These are phyloP conservation scores for Drosophila setifemur DNA, from an alignment of 1,140 invertebrate genomes.

Conservation along the genomic window DNA sequence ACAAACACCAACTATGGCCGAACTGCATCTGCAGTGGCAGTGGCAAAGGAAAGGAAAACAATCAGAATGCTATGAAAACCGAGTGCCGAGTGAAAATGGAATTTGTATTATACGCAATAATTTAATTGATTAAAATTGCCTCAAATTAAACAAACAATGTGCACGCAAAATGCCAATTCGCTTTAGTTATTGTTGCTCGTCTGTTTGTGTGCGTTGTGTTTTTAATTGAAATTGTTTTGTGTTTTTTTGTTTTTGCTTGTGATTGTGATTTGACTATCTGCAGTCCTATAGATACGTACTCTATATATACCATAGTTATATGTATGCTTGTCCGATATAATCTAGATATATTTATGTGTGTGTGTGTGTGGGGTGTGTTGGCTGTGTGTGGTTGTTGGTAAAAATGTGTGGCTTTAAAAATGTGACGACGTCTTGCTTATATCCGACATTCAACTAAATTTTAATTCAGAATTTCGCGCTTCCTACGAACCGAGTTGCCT, in stretches of 20 bases:
- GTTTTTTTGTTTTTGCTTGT: conserved; percentile 13
- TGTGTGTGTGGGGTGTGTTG: conserved; percentile 9
- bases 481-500: conserved; percentile 50
- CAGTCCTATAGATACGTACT: conserved; percentile 51
- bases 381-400: conserved; percentile 42
- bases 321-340: conserved; percentile 42
- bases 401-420: conserved; percentile 68
- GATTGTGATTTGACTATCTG: conserved; percentile 31
- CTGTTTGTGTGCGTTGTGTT: conserved; percentile 17
- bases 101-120: conserved; percentile 16
- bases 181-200: conserved; percentile 40
- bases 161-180: conserved; percentile 18
- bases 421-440: conserved; percentile 47
- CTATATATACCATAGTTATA: conserved; percentile 36
- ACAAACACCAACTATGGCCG: background rate
- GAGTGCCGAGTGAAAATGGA: conserved; percentile 2
- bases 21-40: too few species aligned
- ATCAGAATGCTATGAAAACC: conserved; percentile 12
- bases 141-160: conserved; percentile 32
- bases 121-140: conserved; percentile 36
- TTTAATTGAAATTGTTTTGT: conserved; percentile 56
- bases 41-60: background rate
- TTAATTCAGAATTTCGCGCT: conserved; percentile 79
- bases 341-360: conserved; percentile 23
- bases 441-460: conserved; percentile 72